phyloP scores from a whole-genome alignment of 2,888 invertebrate species.

The Oscheius sp. region DNA sequence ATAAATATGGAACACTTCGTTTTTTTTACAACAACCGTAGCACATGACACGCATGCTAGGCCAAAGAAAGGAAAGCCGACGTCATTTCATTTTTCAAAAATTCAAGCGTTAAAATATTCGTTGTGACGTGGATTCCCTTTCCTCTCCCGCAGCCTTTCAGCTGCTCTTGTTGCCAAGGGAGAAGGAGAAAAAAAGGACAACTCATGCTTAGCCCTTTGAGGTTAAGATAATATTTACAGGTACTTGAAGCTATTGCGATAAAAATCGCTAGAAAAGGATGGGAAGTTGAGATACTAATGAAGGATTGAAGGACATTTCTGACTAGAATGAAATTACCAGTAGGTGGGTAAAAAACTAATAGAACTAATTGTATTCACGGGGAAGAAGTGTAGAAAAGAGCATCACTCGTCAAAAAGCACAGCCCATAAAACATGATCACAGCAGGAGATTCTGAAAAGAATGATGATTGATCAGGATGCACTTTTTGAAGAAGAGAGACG shows the following conservation, averaged over 20 bases:
- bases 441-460: not conserved
- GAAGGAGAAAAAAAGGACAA: not conserved
- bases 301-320: too few relatives aligned
- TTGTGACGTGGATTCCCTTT: too few relatives aligned
- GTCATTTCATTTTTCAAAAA: not conserved
- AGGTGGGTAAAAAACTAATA: constrained; percentile 12
- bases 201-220: too few relatives aligned
- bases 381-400: too few relatives aligned
- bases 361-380: not conserved
- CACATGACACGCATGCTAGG: constrained; percentile 8
- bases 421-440: constrained; percentile 27
- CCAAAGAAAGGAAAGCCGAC: not conserved
- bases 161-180: not conserved
- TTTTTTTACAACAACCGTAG: constrained; percentile 11
- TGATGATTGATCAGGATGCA: too few relatives aligned
- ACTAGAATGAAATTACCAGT: not conserved
- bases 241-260: constrained; percentile 1
- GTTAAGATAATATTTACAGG: not conserved
- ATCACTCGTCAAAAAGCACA: constrained; percentile 5
- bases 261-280: not conserved
- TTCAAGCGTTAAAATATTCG: too few relatives aligned
- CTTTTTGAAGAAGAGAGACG: not conserved
- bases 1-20: not conserved
- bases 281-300: not conserved
- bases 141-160: not conserved